Evolutionary conservation across 2,888 invertebrate species (phyloP).

Genomic region (Scaptomyza parva): DNA sequence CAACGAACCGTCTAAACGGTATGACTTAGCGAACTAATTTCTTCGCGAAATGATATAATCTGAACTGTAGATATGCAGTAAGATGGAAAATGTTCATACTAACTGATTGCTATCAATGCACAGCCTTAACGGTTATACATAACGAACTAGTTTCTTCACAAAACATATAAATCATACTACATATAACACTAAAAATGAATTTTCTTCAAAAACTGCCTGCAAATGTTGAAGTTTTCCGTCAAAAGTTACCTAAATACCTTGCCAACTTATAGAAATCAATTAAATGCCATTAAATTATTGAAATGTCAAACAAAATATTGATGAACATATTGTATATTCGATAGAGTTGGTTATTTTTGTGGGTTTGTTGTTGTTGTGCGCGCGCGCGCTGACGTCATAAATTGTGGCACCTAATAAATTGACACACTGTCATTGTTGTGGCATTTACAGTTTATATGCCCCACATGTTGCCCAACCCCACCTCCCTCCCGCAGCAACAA

Average conservation of each 20-base stretch:
- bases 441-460: conserved; percentile 78
- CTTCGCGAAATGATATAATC: no score
- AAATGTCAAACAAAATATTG: conserved; percentile 28
- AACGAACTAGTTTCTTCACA: not conserved
- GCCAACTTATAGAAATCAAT: conserved; percentile 1
- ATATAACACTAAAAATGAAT: no score
- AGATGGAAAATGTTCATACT: no score
- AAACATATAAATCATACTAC: no score
- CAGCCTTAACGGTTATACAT: no score
- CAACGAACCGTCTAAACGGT: not conserved
- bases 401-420: conserved; percentile 80
- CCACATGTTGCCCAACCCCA: not conserved
- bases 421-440: conserved; percentile 80
- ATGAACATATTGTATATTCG: not conserved
- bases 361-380: no score
- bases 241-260: no score
- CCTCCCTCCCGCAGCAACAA: conserved; percentile 1
- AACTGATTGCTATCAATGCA: no score
- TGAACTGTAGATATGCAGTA: no score
- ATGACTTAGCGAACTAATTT: not conserved
- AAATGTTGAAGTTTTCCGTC: no score
- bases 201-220: no score
- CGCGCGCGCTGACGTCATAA: conserved; percentile 61
- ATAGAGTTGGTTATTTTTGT: conserved; percentile 34
- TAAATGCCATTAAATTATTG: conserved; percentile 26